Evolutionary conservation across 2,888 invertebrate genomes (phyloP), one percentile per base, ranked within the genome.

Genomic region (Melinaea marsaeus): DNA sequence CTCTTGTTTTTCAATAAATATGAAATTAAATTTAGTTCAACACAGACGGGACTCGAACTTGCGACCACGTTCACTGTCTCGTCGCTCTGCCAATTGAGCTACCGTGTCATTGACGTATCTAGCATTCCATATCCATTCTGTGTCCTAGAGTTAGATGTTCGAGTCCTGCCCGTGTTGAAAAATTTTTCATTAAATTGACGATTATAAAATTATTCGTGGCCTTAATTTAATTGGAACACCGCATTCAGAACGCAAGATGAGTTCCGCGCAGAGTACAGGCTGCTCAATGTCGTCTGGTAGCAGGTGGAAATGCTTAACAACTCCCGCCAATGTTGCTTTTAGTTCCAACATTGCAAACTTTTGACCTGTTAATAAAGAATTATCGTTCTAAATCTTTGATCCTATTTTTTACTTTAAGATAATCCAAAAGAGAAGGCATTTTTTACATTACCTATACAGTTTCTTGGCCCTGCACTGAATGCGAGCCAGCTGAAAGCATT

Each of bases 381-480:
- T 32, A 2, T 32, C 6, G 7, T 48, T 22, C 22, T 48, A 48
- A 13, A 48, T 48, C n/a, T 13, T 48, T 13, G 2, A 48, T 13
- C 4, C 1, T 2, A 22, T 7, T 5, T 3, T 48, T 22, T 13
- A 2, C 13, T 48, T 48, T 48, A 48, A 13, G 3, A 5, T 13
- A 1, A 48, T 6, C 5, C n/a, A 13, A 35, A 1, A 35, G 47
- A 11, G 33, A n/a, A 11, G 9, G 48, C 13, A 2, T 35, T 32
- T 11, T 5, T 42, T 9, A 42, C 67, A 73, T 69, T 75, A 91
- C 91, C 92, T 65, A 93, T 92, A 69, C 93, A 93, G 72, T 94
- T 94, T 55, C 94, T 89, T 0, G 93, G 92, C 0, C 94, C 94
- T 7, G 93, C 94, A 71, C 93, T 94, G 64, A 94, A 94, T 0